Base-by-base conservation (phyloP, 2,113 vertebrate species). In the Mixornis gularis region DNA sequence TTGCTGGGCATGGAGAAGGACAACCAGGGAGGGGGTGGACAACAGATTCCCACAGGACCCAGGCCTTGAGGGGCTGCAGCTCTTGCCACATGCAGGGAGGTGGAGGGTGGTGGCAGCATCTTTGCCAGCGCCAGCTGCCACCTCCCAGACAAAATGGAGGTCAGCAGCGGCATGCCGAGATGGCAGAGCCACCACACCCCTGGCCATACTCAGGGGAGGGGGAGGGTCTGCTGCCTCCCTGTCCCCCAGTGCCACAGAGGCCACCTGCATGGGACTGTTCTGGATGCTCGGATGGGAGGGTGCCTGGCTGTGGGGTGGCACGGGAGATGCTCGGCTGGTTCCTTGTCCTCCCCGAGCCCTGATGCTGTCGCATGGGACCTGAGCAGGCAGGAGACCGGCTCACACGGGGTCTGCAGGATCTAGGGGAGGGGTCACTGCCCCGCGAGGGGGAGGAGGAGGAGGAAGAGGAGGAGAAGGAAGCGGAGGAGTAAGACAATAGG, bases 131-230 rank as follows among this genome's bases (percentile, higher is more conserved):
- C 24, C 64, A 49, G 87, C 77, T 83, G 77, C 71, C 79, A 79
- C 64, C 88, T 91, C 79, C 71, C 76, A 49, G 51, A 92, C 94
- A 94, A 95, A 83, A 96, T 92, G 95, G 94, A 93, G 68, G 79
- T 40, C 88, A 76, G 63, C 10, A 4, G 38, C 76, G 72, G 76
- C 1, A 1, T 0, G 71, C 4, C 10, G 87, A 56, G 44, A 73
- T n/a, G 44, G 64, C 68, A 77, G 62, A 76, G 87, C 59, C 80
- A 88, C 72, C 89, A 85, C 79, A 56, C 36, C 86, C 85, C 68
- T 26, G 40, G 14, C 34, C 2, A 0, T 25, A 32, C 29, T 52
- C 36, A 0, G 2, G 17, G 5, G 30, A 51, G 12, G 9, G n/a
- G 38, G 41, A 77, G 16, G 34, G 8, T 40, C 40, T 64, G 63